phyloP scores from a whole-genome alignment of 2,888 invertebrate species.

The Rutpela maculata region DNA sequence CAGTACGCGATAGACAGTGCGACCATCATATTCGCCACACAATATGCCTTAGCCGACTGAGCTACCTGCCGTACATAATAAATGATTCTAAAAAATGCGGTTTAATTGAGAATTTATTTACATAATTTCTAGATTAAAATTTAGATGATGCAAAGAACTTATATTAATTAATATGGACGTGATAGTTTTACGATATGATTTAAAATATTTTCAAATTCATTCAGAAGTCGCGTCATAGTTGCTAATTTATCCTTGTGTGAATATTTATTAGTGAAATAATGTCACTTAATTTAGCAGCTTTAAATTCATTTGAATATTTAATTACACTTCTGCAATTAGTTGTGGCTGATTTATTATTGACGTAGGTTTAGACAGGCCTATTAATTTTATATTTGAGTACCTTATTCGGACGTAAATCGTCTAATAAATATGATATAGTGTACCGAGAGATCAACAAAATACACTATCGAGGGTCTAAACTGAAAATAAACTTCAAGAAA shows the following conservation, averaged over 20 bases:
- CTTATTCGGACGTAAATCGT: neutral
- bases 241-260: neutral
- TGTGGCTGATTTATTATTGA: neutral
- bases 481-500: no score
- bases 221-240: neutral
- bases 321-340: neutral
- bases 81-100: no score
- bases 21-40: no score
- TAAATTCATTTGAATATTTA: neutral
- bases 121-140: no score
- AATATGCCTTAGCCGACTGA: no score
- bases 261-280: neutral
- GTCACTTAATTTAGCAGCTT: slow-evolving; percentile 1
- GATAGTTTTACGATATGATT: neutral
- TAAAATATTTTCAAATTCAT: neutral
- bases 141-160: neutral
- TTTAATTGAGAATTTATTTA: no score
- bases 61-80: no score
- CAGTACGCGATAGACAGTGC: no score
- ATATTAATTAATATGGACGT: neutral
- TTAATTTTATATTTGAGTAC: slow-evolving; percentile 1
- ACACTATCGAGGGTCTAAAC: no score
- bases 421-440: neutral
- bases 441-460: no score
- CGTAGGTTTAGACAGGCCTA: neutral